Evolutionary conservation across 1,140 invertebrate genomes (phyloP), one percentile per base, ranked within the genome.

Genomic region (Triops cancriformis): DNA sequence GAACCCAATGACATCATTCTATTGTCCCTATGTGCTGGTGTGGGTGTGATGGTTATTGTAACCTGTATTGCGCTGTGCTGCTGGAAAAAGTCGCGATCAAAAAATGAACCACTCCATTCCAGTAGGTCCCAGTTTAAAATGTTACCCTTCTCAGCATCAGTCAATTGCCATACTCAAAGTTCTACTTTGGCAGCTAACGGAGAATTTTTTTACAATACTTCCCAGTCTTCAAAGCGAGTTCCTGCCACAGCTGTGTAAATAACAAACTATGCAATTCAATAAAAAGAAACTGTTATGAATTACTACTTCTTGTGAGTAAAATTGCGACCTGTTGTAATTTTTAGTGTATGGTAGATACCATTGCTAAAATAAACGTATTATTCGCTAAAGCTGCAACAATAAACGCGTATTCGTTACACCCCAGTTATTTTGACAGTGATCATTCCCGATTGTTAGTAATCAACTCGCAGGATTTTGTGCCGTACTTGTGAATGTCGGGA

Each of bases 181-280:
- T 64, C 51, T 23, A 64, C 51, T 23, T 64, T 64, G 51, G 51
- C 14, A 64, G 51, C 51, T 42, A 73, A 78, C 37, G 77, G 74
- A 26, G 77, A 78, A 27, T 78, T 74, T 73, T 73, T 78, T 37
- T 78, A 78, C 73, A 73, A 78, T 31, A 72, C 77, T 41, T 73
- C 64, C 72, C 72, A 73, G 41, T 43, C 42, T 31, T 45, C 74
- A 18, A 78, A 78, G 74, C 77, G 72, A 9, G 72, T 78, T 26
- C 77, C 77, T 26, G 77, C 73, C 73, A 78, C 77, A 23, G 77
- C 77, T 14, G 77, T 78, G 77, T 78, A 74, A 78, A 78, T 78
- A 78, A 77, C 51, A 6, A 5, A 14, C 51, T 64, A 64, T 64
- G 51, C 51, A 64, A 64, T 64, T 64, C 51, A 64, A 64, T 64